Percentiles rank a stretch among this genome's conserved stretches.
Conservation (phyloP, 64 coral and sea anemone genomes). For the Anthopleura sola region DNA sequence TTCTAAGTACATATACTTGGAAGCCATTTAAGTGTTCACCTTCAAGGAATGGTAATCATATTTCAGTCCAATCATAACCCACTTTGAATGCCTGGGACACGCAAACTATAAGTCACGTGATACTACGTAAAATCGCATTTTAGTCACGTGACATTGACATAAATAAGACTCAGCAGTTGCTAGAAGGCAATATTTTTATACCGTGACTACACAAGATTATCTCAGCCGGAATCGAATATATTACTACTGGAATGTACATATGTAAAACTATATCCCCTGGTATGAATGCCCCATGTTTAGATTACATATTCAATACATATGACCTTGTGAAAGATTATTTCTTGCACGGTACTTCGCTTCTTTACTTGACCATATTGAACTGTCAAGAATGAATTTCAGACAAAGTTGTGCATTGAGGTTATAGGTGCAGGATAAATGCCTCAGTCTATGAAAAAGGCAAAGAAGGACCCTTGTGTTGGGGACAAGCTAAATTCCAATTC, state of each 20-base stretch:
- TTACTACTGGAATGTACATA: not conserved
- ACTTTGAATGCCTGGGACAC: not conserved
- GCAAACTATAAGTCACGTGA: not conserved
- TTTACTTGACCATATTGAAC: not conserved
- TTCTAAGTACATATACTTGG: not conserved
- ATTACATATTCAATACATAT: not conserved
- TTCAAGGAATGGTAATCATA: not conserved
- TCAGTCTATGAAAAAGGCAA: too few relatives aligned
- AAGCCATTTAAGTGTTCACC: not conserved
- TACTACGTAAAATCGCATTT: not conserved
- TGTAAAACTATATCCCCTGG: not conserved
- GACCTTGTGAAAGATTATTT: too few relatives aligned
- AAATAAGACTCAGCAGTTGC: not conserved
- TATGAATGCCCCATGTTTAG: not conserved
- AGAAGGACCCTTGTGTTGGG: too few relatives aligned
- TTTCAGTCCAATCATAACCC: not conserved
- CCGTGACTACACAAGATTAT: not conserved
- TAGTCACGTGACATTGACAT: not conserved
- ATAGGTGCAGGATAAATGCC: too few relatives aligned
- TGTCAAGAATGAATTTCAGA: too few relatives aligned
- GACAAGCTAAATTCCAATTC: too few relatives aligned
- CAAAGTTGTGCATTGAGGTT: too few relatives aligned
- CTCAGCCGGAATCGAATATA: not conserved
- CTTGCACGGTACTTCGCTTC: not conserved
- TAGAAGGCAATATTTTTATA: not conserved